Percentiles rank a stretch among this genome's conserved stretches.
These are phyloP conservation scores for Hyperopisus bebe DNA, from an alignment of 2,113 vertebrate species.

Conservation along the genomic window DNA sequence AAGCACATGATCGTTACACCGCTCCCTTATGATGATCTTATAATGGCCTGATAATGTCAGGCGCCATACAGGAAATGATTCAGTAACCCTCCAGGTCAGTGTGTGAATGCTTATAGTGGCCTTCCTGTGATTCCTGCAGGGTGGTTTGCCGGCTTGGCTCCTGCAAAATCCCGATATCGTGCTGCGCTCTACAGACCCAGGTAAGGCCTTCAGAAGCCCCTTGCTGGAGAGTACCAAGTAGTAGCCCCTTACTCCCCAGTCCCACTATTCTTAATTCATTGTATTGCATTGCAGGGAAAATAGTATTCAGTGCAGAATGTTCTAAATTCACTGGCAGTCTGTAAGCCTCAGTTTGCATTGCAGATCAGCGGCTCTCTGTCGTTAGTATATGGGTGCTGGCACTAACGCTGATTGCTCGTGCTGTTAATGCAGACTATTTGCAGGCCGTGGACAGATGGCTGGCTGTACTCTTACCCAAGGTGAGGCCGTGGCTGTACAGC, in stretches of 20 bases:
- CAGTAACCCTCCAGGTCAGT: background rate
- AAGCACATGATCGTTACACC: background rate
- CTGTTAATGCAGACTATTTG: constrained; percentile 68
- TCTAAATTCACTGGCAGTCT: background rate
- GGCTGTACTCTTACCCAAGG: constrained; percentile 75
- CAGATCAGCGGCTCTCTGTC: background rate
- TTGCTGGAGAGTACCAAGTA: background rate
- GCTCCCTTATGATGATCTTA: background rate
- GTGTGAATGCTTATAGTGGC: background rate
- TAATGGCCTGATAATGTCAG: background rate
- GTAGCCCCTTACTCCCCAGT: background rate
- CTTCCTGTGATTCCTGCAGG: constrained; percentile 53
- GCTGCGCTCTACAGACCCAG: constrained; percentile 77
- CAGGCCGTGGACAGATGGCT: constrained; percentile 82
- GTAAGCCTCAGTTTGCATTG: background rate
- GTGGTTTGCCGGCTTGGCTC: constrained; percentile 90
- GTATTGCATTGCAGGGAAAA: background rate
- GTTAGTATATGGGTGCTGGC: background rate
- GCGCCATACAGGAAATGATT: background rate
- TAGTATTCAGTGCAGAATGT: background rate
- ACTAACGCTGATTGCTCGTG: background rate
- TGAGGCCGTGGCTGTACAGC: constrained; percentile 76
- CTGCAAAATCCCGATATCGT: constrained; percentile 74
- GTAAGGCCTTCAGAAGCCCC: constrained; percentile 47
- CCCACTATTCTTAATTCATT: background rate